These are phyloP conservation scores for Lateolabrax maculatus DNA, from an alignment of 2,797 vertebrate species.

Conservation along the genomic window DNA sequence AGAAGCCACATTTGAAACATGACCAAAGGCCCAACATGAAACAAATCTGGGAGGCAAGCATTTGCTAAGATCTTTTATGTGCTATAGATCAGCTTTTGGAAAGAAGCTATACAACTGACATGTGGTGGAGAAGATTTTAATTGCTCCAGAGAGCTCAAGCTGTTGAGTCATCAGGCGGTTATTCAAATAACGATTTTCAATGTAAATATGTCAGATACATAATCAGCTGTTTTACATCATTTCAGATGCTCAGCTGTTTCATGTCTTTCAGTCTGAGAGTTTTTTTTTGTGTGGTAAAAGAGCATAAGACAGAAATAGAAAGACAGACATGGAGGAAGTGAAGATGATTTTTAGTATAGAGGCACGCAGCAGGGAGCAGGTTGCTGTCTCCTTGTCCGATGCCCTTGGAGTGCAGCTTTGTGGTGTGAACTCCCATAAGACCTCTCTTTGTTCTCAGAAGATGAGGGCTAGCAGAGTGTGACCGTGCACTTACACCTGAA, in stretches of 20 bases:
- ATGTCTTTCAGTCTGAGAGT: constrained; percentile 40
- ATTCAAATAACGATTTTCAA: constrained; percentile 55
- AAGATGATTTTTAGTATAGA: constrained; percentile 38
- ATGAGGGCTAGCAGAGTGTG: constrained; percentile 67
- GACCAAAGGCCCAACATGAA: constrained; percentile 41
- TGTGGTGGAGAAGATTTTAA: constrained; percentile 43
- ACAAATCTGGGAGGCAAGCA: constrained; percentile 6
- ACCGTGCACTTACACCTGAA: constrained; percentile 73
- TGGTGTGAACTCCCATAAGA: constrained; percentile 76
- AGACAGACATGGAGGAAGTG: constrained; percentile 32
- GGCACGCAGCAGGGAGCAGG: constrained; percentile 48
- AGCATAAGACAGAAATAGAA: constrained; percentile 57
- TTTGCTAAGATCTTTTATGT: constrained; percentile 27
- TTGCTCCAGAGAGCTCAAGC: constrained; percentile 49
- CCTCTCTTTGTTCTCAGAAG: constrained; percentile 76
- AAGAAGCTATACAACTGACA: constrained; percentile 34
- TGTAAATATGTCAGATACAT: constrained; percentile 59
- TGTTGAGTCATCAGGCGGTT: constrained; percentile 64
- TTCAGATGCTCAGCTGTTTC: constrained; percentile 57
- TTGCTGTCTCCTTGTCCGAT: constrained; percentile 71
- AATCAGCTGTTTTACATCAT: constrained; percentile 58
- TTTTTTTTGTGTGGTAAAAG: constrained; percentile 37
- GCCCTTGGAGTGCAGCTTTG: constrained; percentile 77
- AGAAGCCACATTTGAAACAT: constrained; percentile 26
- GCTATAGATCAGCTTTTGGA: constrained; percentile 37